Evolutionary conservation across 2,797 vertebrate genomes (phyloP).

Genomic region (Paedocypris micromegethes): DNA sequence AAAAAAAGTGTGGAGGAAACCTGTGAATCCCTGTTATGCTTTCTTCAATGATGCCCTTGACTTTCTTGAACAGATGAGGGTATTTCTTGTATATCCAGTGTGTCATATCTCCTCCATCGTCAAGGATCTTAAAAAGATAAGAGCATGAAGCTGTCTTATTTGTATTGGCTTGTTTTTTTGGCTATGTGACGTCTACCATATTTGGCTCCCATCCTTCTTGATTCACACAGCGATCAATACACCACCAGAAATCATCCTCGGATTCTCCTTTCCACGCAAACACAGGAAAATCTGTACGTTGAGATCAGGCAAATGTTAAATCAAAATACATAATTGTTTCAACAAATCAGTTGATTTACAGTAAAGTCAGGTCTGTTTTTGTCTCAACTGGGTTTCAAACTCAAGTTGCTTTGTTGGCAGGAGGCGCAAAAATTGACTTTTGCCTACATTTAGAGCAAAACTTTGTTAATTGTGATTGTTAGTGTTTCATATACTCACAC

Average conservation of each 20-base stretch:
- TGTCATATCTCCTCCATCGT: conserved; percentile 92
- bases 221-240: conserved; percentile 83
- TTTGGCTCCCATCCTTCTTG: conserved; percentile 87
- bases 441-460: background rate
- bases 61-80: conserved; percentile 83
- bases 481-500: no score
- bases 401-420: no score
- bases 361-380: no score
- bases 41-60: conserved; percentile 92
- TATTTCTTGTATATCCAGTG: conserved; percentile 93
- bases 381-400: no score
- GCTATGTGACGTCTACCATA: conserved; percentile 67
- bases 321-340: background rate
- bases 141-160: background rate
- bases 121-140: conserved; percentile 76
- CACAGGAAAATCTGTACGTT: conserved; percentile 74
- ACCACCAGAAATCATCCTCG: conserved; percentile 96
- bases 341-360: background rate
- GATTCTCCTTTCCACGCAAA: conserved; percentile 94
- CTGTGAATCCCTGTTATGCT: conserved; percentile 90
- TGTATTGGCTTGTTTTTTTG: background rate
- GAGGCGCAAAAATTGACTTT: background rate
- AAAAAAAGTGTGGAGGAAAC: conserved; percentile 42
- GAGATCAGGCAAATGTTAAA: background rate
- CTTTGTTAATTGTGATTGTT: background rate